Base-by-base conservation (phyloP, 2,888 invertebrate genomes). In the Ormyrus labotus region DNA sequence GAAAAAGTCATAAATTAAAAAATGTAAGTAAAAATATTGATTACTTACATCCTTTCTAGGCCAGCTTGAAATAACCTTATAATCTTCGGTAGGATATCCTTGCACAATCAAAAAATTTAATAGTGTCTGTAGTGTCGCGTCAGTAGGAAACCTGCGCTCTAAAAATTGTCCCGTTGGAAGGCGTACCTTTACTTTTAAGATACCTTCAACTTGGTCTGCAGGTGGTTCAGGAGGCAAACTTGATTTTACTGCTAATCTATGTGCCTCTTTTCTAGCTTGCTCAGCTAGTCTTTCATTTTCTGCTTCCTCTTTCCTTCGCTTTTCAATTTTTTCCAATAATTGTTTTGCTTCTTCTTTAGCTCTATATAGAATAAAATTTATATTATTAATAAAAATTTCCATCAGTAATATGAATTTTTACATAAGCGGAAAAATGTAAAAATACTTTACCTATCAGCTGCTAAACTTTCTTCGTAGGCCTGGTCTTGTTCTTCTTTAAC, bases 401-500 rank as follows among this genome's bases (percentile, higher is more conserved):
- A 5, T n/a, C 48, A 9, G 53, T 57, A 57, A n/a, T n/a, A 57
- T n/a, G n/a, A n/a, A 11, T n/a, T 57, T 57, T 11, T 57, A 57
- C n/a, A 57, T n/a, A 10, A 57, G n/a, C 10, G 0, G 19, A 61
- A 61, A 4, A 61, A 61, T 6, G 19, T 34, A n/a, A 58, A 67
- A 11, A 51, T 55, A 10, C 13, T 10, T 81, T 88, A 94, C 95
- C 95, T 94, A 91, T 97, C 97, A 0, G 95, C 95, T 88, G 96
- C 96, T 75, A 99, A 93, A 85, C 98, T 98, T 88, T 94, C 95
- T 90, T 97, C 95, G 91, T 97, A 99, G 0, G 98, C 98, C 90
- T 95, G 94, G 92, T 99, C 98, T 92, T 99, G 98, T 91, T 98
- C 98, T 86, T 94, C 93, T 91, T 98, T 97, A 74, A 99, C 97